Base-by-base conservation (phyloP, 2,888 invertebrate species). In the Imbricaverruca yamaguchii region DNA sequence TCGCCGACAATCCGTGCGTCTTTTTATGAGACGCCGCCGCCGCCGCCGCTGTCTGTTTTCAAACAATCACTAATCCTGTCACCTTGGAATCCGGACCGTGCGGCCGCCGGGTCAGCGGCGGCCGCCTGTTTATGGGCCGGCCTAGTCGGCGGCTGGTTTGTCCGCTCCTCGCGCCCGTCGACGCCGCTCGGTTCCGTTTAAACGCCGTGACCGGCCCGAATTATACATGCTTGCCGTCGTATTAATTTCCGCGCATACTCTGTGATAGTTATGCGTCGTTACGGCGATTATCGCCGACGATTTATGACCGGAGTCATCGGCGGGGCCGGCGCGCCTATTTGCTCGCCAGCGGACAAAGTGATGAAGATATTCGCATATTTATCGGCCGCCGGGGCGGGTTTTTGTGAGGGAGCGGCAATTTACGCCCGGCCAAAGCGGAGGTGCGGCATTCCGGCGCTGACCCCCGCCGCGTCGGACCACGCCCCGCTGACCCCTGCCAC, bases 301-400 rank as follows among this genome's bases (percentile, higher is more conserved):
- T 67, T 67, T 67, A 67, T 25, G 25, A 25, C 67, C 13, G 25
- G 13, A 8, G 13, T 23, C n/a, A 12, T 18, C 39, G 67, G 25
- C 65, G 12, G 67, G 13, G 25, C 25, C n/a, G 11, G n/a, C 67
- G 25, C 23, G 67, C 67, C 67, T 25, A 25, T 67, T 67, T 67
- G 13, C 67, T 25, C 67, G 25, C 39, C 39, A 39, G 39, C 67
- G n/a, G 67, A 67, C 67, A 67, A 23, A 25, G 13, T 67, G 67
- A 67, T 67, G 67, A 67, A 67, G 67, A 67, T 67, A 67, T 67
- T 67, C 67, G 25, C 25, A 25, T 25, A 67, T 67, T 67, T 25
- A 67, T 67, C 67, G 67, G 67, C 25, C 67, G 67, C 25, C n/a
- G 9, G n/a, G 67, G 11, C 25, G 67, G 39, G 67, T 67, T 67